These are phyloP conservation scores for Parthenolecanium corni DNA, from an alignment of 2,888 invertebrate species.

Conservation along the genomic window DNA sequence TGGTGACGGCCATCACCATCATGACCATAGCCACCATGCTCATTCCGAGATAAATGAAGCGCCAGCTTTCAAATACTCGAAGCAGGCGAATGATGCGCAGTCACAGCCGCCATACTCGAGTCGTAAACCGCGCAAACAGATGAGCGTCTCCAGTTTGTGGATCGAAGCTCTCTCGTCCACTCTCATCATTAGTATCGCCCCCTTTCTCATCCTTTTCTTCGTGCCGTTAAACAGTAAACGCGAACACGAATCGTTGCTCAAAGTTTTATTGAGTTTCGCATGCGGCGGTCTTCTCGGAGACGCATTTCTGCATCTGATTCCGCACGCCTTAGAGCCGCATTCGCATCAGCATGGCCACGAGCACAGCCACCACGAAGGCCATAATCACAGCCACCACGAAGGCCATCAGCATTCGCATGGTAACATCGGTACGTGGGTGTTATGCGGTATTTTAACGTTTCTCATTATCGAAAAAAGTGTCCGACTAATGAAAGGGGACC, in stretches of 20 bases:
- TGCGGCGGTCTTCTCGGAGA: constrained; percentile 94
- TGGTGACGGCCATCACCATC: constrained; percentile 43
- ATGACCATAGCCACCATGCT: constrained; percentile 39
- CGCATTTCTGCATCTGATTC: constrained; percentile 96
- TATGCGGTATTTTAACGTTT: constrained; percentile 85
- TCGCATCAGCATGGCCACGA: constrained; percentile 37
- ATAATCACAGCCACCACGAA: constrained; percentile 44
- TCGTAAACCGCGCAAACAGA: constrained; percentile 22
- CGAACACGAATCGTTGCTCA: constrained; percentile 73
- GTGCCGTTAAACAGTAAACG: constrained; percentile 82
- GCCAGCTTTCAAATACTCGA: constrained; percentile 74
- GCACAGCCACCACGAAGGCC: constrained; percentile 37
- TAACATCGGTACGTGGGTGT: constrained; percentile 88
- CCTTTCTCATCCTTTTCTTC: constrained; percentile 81
- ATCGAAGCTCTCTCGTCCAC: constrained; percentile 79
- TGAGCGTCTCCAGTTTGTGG: constrained; percentile 45
- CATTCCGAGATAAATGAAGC: constrained; percentile 46
- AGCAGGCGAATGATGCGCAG: constrained; percentile 48
- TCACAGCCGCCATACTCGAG: constrained; percentile 31
- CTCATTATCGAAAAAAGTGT: constrained; percentile 87
- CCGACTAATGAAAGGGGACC: constrained; percentile 70
- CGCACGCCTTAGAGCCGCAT: constrained; percentile 71
- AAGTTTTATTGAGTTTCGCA: constrained; percentile 83
- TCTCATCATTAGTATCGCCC: constrained; percentile 84
- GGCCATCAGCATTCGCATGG: constrained; percentile 44